Percentiles rank a stretch among this genome's conserved stretches.
Conservation (phyloP, 92 coral and sea anemone genomes). For the Epizoanthus scotinus region DNA sequence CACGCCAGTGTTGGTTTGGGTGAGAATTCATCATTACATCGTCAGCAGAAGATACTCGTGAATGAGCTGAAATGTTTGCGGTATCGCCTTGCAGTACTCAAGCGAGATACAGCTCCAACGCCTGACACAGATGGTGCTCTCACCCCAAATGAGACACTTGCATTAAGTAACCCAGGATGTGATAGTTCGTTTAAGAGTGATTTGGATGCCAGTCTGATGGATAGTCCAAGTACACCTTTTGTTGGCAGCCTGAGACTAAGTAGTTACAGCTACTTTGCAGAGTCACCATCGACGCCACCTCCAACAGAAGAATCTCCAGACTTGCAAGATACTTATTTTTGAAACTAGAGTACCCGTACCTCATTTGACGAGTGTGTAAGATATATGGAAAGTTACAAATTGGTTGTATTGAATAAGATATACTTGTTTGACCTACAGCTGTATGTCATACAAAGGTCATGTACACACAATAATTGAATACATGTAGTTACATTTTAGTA, state of each 20-base stretch:
- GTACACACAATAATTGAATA: too few relatives aligned
- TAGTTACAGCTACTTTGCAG: constrained; percentile 63
- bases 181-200: constrained; percentile 63
- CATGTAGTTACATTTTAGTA: too few relatives aligned
- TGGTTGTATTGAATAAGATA: too few relatives aligned
- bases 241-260: constrained; percentile 70
- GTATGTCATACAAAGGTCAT: too few relatives aligned
- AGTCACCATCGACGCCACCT: constrained; percentile 49
- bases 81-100: constrained; percentile 70
- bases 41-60: constrained; percentile 92
- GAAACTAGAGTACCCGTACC: not conserved
- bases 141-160: constrained; percentile 43
- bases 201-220: constrained; percentile 64
- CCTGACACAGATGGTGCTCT: not conserved
- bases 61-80: constrained; percentile 80
- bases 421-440: too few relatives aligned
- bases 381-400: too few relatives aligned
- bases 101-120: constrained; percentile 22
- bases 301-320: not conserved
- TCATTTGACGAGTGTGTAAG: too few relatives aligned
- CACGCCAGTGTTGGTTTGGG: constrained; percentile 90
- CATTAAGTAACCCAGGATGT: constrained; percentile 29
- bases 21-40: constrained; percentile 76
- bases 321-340: constrained; percentile 7
- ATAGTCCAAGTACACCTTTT: constrained; percentile 78